Evolutionary conservation across 2,888 invertebrate species (phyloP).

Genomic region (Julus scandinavius): DNA sequence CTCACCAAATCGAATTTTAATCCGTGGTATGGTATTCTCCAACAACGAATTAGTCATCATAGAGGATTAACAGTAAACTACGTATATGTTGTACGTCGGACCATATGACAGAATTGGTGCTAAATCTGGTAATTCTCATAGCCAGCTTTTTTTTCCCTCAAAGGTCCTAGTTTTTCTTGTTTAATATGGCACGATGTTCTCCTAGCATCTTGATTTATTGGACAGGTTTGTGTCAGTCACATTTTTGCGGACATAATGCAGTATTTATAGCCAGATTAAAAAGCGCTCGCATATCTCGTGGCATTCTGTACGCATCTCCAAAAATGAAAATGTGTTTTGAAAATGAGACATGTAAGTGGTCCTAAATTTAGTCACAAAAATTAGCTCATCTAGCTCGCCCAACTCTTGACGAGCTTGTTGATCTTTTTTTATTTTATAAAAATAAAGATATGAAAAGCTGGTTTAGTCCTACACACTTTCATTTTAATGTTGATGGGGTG

Average conservation of each 20-base stretch:
- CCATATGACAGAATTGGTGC: no score
- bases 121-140: no score
- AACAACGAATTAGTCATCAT: no score
- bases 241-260: neutral
- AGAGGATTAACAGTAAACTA: no score
- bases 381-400: neutral
- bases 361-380: constrained; percentile 22
- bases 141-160: no score
- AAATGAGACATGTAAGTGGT: constrained; percentile 24
- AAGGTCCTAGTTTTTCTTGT: no score
- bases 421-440: neutral
- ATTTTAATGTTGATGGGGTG: neutral
- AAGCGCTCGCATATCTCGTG: neutral
- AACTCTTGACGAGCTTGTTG: neutral
- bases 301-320: neutral
- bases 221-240: neutral
- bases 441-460: neutral
- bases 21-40: no score
- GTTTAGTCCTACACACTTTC: neutral
- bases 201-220: neutral
- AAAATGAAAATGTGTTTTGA: constrained; percentile 23
- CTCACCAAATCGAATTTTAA: no score
- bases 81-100: no score
- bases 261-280: constrained; percentile 16
- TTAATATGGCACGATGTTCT: neutral